phyloP scores from a whole-genome alignment of 2,113 vertebrate genomes.

The Chitala chitala region DNA sequence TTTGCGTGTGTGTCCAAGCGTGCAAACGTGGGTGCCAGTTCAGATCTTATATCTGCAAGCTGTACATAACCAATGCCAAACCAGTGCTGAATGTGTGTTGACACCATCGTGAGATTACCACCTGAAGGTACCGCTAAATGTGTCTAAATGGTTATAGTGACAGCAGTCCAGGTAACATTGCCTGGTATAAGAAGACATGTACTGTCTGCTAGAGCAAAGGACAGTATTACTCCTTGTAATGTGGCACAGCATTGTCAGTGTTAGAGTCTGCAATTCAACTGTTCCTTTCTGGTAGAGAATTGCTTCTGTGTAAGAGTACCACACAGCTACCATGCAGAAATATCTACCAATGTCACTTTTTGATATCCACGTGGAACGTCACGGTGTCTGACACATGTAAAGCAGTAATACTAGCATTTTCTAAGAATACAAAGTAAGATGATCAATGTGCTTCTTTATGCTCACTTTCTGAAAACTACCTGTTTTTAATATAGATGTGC shows the following conservation, averaged over 20 bases:
- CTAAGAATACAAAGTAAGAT: too few relatives aligned
- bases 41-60: not conserved
- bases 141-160: not conserved
- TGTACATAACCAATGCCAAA: constrained; percentile 8
- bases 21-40: not conserved
- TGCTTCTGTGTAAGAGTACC: too few relatives aligned
- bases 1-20: not conserved
- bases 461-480: too few relatives aligned
- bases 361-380: too few relatives aligned
- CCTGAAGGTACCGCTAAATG: not conserved
- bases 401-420: too few relatives aligned
- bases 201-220: not conserved
- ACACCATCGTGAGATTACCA: constrained; percentile 17
- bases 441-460: too few relatives aligned
- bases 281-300: too few relatives aligned
- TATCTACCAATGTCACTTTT: too few relatives aligned
- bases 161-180: not conserved
- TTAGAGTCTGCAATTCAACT: not conserved
- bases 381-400: too few relatives aligned
- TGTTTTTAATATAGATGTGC: too few relatives aligned
- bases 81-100: not conserved
- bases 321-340: too few relatives aligned
- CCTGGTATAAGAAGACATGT: not conserved
- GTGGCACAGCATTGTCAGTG: not conserved
- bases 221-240: not conserved